phyloP scores from a whole-genome alignment of 2,113 vertebrate species.

The Antechinus stuartii region DNA sequence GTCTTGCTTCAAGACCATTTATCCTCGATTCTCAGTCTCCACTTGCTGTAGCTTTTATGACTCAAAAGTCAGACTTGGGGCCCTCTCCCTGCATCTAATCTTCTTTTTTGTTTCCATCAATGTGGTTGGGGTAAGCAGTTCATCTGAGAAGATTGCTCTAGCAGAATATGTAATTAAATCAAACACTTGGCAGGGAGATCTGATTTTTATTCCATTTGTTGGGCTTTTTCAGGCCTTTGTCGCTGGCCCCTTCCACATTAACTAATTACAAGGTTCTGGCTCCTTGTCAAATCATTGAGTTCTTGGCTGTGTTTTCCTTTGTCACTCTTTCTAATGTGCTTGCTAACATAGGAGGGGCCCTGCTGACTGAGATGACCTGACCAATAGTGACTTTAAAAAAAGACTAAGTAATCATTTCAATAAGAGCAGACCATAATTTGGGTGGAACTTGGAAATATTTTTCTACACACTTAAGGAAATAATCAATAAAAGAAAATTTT shows the following conservation, averaged over 20 bases:
- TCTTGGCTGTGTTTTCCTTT: slow-evolving; percentile 28
- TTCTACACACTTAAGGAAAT: not conserved
- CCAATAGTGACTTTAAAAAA: slow-evolving; percentile 56
- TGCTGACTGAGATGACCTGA: slow-evolving; percentile 67
- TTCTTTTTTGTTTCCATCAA: slow-evolving; percentile 80
- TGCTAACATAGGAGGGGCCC: slow-evolving; percentile 71
- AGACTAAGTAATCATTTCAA: not conserved
- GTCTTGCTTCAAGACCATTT: not conserved
- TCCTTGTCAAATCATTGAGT: slow-evolving; percentile 27
- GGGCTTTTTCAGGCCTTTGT: slow-evolving; percentile 81
- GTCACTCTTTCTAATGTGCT: slow-evolving; percentile 32
- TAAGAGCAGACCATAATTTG: not conserved
- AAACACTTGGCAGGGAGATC: slow-evolving; percentile 78
- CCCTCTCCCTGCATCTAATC: slow-evolving; percentile 80
- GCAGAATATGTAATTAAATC: slow-evolving; percentile 83
- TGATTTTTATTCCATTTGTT: slow-evolving; percentile 77
- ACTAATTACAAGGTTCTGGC: slow-evolving; percentile 80
- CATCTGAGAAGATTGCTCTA: slow-evolving; percentile 74
- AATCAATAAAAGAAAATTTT: not conserved
- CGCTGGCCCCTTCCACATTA: slow-evolving; percentile 25
- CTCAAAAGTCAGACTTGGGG: slow-evolving; percentile 60
- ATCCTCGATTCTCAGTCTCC: not conserved
- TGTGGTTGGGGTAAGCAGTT: slow-evolving; percentile 80
- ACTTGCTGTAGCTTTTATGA: slow-evolving; percentile 53
- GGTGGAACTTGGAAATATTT: not conserved